phyloP scores from a whole-genome alignment of 53 echinoderm and acorn worm species.

The Holothuria scabra region DNA sequence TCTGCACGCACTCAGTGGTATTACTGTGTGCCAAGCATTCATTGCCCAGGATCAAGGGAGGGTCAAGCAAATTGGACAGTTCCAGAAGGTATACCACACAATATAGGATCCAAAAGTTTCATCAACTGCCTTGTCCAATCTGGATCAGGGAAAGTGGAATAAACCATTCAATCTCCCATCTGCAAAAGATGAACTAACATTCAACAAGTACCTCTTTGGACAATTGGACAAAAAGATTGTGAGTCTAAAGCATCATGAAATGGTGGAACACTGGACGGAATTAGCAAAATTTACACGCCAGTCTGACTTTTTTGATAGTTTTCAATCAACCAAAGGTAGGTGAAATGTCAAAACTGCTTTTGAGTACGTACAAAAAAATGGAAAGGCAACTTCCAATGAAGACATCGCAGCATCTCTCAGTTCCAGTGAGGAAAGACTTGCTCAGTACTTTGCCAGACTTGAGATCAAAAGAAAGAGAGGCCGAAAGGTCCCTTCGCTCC shows the following conservation, averaged over 20 bases:
- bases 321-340: conserved; percentile 23
- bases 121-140: not conserved
- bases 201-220: not conserved
- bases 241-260: not conserved
- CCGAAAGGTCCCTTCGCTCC: not conserved
- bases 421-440: not conserved
- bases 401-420: conserved; percentile 12
- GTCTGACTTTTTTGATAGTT: not conserved
- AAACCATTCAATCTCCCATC: not conserved
- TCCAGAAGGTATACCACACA: conserved; percentile 24
- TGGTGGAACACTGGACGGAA: conserved; percentile 11
- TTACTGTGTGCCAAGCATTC: conserved; percentile 22
- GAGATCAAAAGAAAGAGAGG: conserved; percentile 9
- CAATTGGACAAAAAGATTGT: too few species aligned
- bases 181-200: not conserved
- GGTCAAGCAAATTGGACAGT: not conserved
- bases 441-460: not conserved
- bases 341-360: conserved; percentile 8
- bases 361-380: not conserved
- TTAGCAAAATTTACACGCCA: not conserved
- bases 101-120: conserved; percentile 10
- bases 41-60: not conserved
- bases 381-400: not conserved
- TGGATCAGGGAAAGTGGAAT: not conserved
- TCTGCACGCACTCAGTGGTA: not conserved